Evolutionary conservation across 2,113 vertebrate species (phyloP), one percentile per base, ranked within the genome.

Genomic region (Callipepla californica): DNA sequence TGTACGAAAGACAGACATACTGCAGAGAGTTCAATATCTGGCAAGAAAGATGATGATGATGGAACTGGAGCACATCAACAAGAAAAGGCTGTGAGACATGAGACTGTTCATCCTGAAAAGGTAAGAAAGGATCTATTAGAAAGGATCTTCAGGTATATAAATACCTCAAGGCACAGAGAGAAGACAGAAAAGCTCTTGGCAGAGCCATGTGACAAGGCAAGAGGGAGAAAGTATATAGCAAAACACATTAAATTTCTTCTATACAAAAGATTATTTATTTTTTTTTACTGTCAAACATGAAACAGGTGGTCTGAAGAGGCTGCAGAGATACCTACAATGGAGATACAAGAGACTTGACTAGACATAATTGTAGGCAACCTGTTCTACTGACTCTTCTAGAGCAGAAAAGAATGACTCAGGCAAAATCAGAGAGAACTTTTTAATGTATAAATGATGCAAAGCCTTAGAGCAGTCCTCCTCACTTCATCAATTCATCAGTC

Each of bases 351-450:
- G 26, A 84, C 38, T 23, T 59, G 4, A 80, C 11, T 44, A 22
- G 38, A 58, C 13, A 50, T 0, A 26, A 6, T 23, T 10, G 42
- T 7, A 8, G 13, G 7, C 38, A 85, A 51, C 7, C 34, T 61
- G 20, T 48, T 77, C 40, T 34, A 69, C 8, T 78, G 38, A 65
- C 30, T 4, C 14, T 69, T 23, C 17, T 32, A 28, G 4, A 65
- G 50, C 3, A 81, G 38, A 74, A 34, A 44, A 28, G 57, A n/a
- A 63, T 5, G 13, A 34, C 28, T 66, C 8, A 2, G 28, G 28
- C 13, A 21, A 19, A 40, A 44, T 0, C 0, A 23, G 5, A 48
- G 30, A 75, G 4, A 72, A 47, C 9, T 28, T 90, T 28, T 72
- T 17, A 84, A 73, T 17, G 25, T 44, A 68, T 17, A 89, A 61